Evolutionary conservation across 2,888 invertebrate genomes (phyloP).

Genomic region (Patella ulyssiponensis): DNA sequence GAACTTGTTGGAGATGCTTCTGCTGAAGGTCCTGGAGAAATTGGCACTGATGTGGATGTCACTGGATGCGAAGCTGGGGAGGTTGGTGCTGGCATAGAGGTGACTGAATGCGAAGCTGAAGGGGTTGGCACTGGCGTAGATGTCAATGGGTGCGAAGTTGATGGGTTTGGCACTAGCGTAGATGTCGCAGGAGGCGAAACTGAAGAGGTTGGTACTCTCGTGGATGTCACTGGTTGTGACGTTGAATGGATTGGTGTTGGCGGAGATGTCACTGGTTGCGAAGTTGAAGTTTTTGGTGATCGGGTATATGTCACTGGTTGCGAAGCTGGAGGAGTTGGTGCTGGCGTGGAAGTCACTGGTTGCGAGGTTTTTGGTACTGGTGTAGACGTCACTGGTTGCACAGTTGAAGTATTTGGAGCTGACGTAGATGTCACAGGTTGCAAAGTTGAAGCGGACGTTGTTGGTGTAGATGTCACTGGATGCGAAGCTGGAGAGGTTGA

Average conservation of each 20-base stretch:
- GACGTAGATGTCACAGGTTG: neutral
- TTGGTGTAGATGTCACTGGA: no score
- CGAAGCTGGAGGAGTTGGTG: no score
- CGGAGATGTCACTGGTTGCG: neutral
- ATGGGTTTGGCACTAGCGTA: neutral
- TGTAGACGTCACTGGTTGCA: neutral
- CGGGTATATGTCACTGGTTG: neutral
- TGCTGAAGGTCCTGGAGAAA: neutral
- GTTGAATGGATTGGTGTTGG: neutral
- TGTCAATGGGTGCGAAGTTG: neutral
- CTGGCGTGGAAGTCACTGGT: neutral
- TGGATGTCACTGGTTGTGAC: neutral
- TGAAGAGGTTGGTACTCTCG: neutral
- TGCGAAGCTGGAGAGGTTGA: no score
- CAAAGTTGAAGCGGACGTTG: no score
- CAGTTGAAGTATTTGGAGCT: neutral
- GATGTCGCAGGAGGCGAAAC: neutral
- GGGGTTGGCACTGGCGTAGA: neutral
- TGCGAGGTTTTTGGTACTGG: neutral
- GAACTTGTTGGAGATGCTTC: neutral
- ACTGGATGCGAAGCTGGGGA: neutral
- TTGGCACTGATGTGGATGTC: neutral
- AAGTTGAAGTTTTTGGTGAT: neutral
- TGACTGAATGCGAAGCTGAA: neutral
- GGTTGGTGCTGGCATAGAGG: neutral